Evolutionary conservation across 2,888 invertebrate species (phyloP), one percentile per base, ranked within the genome.

Genomic region (Bombylius major): DNA sequence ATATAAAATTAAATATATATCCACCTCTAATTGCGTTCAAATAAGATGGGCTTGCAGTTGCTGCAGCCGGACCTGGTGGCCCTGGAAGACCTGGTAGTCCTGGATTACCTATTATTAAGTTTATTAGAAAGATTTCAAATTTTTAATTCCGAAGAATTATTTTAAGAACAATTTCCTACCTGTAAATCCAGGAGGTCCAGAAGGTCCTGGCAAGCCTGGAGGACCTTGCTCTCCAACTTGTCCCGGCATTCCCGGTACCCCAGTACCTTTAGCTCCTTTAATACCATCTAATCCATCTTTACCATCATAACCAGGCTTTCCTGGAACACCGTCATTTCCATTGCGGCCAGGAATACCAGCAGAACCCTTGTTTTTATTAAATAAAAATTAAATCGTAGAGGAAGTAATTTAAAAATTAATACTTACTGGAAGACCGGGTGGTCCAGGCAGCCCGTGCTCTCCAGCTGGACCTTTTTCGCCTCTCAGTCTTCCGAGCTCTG

Each of bases 301-400:
- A 1, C 83, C 83, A 36, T 78, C 72, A 66, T 82, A 82, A 31
- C 84, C 84, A 14, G 72, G 68, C 34, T 74, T 71, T 23, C 83
- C 80, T 51, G 33, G 50, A 36, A 48, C n/a, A 5, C 53, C 53
- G 49, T n/a, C 75, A 70, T 61, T 74, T 76, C 5, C 80, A 79
- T 56, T 71, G 67, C 23, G 75, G 70, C 23, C 82, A 13, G 77
- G 72, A 33, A 80, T 78, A 5, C 88, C 88, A 36, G 80, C 77
- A 65, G 83, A 83, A 47, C 88, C 88, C 84, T 42, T 8, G 23
- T 23, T 23, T 23, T 23, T 23, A 23, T 23, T 36, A 36, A 36
- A 36, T 36, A 36, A 36, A 36, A 6, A 6, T 36, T 36, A 36
- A 36, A 36, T 36, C 5, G 5, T 8, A 36, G 5, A 69, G 64